phyloP scores from a whole-genome alignment of 1,140 invertebrate genomes.

The Triops longicaudatus region DNA sequence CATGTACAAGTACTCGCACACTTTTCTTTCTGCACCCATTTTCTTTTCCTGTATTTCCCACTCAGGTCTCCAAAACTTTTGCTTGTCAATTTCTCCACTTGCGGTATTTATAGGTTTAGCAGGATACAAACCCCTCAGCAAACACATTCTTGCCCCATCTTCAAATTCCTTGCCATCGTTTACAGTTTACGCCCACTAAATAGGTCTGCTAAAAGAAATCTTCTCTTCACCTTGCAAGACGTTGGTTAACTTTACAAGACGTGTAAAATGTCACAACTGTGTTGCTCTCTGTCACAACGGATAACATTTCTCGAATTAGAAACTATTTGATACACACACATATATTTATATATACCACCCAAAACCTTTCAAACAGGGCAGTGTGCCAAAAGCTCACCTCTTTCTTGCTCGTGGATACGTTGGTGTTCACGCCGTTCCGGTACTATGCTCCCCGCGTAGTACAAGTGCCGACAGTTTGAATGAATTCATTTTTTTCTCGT shows the following conservation, averaged over 20 bases:
- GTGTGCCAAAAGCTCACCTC: not conserved
- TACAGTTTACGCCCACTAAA: not conserved
- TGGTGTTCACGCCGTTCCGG: not conserved
- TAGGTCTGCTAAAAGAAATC: not conserved
- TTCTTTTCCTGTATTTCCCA: too few species aligned
- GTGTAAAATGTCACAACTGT: not conserved
- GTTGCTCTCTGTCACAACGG: too few species aligned
- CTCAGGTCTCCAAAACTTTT: too few species aligned
- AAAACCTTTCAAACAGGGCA: not conserved
- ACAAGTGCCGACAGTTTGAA: not conserved
- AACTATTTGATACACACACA: not conserved
- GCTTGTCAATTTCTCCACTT: not conserved
- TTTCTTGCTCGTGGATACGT: not conserved
- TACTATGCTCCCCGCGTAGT: not conserved
- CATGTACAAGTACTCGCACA: not conserved
- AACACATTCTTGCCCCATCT: not conserved
- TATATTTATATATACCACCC: not conserved
- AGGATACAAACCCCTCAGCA: too few species aligned
- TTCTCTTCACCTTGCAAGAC: not conserved
- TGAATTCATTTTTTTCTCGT: not conserved
- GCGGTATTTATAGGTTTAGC: not conserved
- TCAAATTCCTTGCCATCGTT: not conserved
- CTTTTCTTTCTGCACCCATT: too few species aligned
- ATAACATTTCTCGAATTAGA: not conserved
- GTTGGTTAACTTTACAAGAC: not conserved